Conservation (phyloP, 2,888 invertebrate genomes). For the Epicampocera succincta region DNA sequence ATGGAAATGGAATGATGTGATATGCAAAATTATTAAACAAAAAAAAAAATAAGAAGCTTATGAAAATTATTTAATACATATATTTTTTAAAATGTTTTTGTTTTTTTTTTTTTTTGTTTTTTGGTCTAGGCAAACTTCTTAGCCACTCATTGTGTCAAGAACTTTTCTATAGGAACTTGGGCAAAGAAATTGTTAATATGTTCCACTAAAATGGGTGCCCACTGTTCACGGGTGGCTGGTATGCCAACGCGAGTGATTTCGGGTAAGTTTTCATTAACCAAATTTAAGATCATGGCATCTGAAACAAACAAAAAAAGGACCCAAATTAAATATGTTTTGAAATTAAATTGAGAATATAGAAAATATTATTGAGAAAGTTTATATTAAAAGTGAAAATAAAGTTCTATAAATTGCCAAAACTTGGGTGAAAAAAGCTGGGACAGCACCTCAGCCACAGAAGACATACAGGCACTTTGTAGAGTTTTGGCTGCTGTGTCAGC, state of each 20-base stretch:
- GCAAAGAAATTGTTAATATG: constrained; percentile 80
- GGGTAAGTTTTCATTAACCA: constrained; percentile 84
- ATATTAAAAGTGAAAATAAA: not conserved
- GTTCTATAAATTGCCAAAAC: not conserved
- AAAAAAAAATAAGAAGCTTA: too few species aligned
- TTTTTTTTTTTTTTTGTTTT: constrained; percentile 35
- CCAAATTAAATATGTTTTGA: too few species aligned
- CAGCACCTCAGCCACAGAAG: too few species aligned
- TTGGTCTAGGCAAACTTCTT: constrained; percentile 19
- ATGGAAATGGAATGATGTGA: constrained; percentile 1
- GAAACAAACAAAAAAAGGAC: not conserved
- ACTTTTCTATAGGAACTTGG: constrained; percentile 80
- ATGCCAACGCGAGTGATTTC: constrained; percentile 83
- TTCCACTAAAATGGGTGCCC: constrained; percentile 80
- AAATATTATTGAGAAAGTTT: not conserved
- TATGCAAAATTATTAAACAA: constrained; percentile 7
- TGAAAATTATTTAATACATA: constrained; percentile 21
- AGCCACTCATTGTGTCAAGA: constrained; percentile 73
- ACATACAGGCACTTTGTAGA: too few species aligned
- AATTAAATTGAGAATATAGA: not conserved
- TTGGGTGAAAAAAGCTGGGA: too few species aligned
- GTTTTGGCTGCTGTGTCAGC: too few species aligned
- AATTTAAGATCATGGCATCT: constrained; percentile 80
- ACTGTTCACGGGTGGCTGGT: constrained; percentile 81
- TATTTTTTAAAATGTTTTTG: not conserved